These are phyloP conservation scores for Phalanger gymnotis DNA, from an alignment of 2,797 vertebrate genomes.

Conservation along the genomic window DNA sequence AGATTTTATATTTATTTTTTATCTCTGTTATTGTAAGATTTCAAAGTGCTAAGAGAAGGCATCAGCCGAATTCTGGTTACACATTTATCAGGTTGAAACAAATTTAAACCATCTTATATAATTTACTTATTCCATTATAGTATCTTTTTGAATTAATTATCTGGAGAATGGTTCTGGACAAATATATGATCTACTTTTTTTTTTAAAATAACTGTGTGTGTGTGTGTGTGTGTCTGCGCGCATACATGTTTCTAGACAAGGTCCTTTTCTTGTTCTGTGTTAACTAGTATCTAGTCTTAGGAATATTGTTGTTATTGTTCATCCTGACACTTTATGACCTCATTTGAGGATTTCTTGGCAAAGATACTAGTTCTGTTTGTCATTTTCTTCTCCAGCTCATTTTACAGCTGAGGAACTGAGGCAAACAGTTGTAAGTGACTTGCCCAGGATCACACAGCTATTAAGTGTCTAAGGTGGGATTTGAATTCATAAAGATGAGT, in stretches of 20 bases:
- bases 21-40: neutral
- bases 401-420: neutral
- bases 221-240: too few species aligned
- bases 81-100: neutral
- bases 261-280: neutral
- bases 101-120: neutral
- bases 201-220: too few species aligned
- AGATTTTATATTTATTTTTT: neutral
- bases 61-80: neutral
- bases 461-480: neutral
- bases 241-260: neutral
- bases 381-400: neutral
- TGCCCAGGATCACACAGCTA: neutral
- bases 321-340: neutral
- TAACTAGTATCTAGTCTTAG: neutral
- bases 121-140: neutral
- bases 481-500: neutral
- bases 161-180: neutral
- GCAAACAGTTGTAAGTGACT: neutral
- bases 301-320: neutral
- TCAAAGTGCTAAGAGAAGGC: neutral
- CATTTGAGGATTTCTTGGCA: neutral
- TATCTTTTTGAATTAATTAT: neutral
- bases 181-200: neutral
- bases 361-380: neutral